phyloP scores from a whole-genome alignment of 2,113 vertebrate genomes.

The Thryonomys swinderianus region DNA sequence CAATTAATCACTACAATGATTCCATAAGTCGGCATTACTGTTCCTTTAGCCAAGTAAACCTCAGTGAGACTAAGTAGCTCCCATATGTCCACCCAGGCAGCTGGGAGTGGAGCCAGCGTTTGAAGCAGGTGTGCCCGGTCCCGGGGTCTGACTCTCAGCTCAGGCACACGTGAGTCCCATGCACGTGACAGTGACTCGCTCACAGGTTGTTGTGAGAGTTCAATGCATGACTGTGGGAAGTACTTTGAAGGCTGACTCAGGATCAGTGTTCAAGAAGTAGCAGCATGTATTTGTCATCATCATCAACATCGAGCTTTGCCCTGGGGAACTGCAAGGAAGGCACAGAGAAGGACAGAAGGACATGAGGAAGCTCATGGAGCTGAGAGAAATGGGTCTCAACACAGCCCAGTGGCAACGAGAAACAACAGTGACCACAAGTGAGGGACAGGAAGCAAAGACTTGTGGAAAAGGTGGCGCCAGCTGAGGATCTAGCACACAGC shows the following conservation, averaged over 20 bases:
- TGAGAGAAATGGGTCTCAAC: neutral
- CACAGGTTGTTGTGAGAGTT: rapidly evolving
- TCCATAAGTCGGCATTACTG: neutral
- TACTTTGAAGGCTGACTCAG: neutral
- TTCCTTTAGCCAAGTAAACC: conserved; percentile 21
- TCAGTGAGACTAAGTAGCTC: neutral
- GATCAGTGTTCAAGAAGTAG: neutral
- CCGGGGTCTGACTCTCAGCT: neutral
- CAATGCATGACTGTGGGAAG: neutral
- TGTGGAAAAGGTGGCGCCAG: neutral
- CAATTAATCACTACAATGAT: neutral
- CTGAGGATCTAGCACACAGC: neutral
- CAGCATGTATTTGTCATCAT: neutral
- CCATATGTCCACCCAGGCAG: neutral
- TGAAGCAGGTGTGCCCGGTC: neutral
- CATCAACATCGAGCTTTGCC: neutral
- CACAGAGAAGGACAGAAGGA: neutral
- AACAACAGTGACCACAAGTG: neutral
- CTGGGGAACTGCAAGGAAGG: neutral
- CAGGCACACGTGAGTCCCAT: rapidly evolving
- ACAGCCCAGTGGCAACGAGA: neutral
- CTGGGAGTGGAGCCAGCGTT: neutral
- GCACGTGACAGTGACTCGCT: neutral
- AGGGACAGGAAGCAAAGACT: neutral
- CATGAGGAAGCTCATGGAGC: neutral